Conservation (phyloP, 2,888 invertebrate genomes). For the Scaptomyza tumidula region DNA sequence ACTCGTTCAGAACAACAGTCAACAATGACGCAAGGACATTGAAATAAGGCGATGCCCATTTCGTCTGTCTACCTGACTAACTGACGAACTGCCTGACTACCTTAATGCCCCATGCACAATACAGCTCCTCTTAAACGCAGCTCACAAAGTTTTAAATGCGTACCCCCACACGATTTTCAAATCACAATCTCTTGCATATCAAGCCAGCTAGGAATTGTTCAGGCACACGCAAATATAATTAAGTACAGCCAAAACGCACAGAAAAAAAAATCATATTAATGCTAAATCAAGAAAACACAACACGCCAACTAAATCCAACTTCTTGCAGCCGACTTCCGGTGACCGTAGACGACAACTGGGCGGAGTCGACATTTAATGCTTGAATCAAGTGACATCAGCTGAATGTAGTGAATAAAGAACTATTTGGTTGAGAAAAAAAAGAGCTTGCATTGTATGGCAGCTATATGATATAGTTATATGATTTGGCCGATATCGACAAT, state of each 20-base stretch:
- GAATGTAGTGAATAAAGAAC: constrained; percentile 6
- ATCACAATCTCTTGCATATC: constrained; percentile 43
- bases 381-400: constrained; percentile 37
- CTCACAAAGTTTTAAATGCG: constrained; percentile 62
- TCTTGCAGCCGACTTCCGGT: constrained; percentile 43
- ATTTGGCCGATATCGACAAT: neutral
- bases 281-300: constrained; percentile 4
- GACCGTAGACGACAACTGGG: constrained; percentile 36
- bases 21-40: constrained; percentile 65
- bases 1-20: constrained; percentile 46
- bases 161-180: constrained; percentile 26
- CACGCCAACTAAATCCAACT: constrained; percentile 56
- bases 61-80: constrained; percentile 27
- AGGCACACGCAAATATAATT: constrained; percentile 82
- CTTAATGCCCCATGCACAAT: constrained; percentile 16
- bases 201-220: constrained; percentile 42
- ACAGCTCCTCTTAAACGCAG: constrained; percentile 25
- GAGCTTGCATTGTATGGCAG: neutral
- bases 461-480: neutral
- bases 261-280: constrained; percentile 40
- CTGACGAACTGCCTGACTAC: constrained; percentile 20
- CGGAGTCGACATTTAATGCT: constrained; percentile 13
- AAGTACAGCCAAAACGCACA: constrained; percentile 65
- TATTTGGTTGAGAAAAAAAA: neutral
- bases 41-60: constrained; percentile 47